Percentiles rank a stretch among this genome's conserved stretches.
Evolutionary conservation across 1,140 invertebrate species (phyloP).

Genomic region (Plutomurus gul): DNA sequence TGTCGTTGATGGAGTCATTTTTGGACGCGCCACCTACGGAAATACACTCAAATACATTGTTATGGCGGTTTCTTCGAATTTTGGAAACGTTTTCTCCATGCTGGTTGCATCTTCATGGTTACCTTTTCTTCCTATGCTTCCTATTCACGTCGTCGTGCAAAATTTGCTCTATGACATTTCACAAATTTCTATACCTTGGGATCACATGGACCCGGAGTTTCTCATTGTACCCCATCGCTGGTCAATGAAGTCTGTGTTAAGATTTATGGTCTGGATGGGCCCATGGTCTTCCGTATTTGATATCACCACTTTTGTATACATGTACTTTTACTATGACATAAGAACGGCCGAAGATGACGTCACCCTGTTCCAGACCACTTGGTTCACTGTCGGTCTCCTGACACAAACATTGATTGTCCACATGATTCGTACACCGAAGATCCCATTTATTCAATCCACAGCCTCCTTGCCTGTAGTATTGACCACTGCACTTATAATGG

Average conservation of each 20-base stretch:
- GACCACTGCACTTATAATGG: slow-evolving; percentile 36
- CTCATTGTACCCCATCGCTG: slow-evolving; percentile 30
- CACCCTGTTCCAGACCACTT: slow-evolving; percentile 23
- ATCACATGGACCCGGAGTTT: slow-evolving; percentile 41
- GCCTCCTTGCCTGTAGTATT: background rate
- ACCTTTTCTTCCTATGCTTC: slow-evolving; percentile 36
- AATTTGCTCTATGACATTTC: slow-evolving; percentile 42
- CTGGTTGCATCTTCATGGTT: slow-evolving; percentile 39
- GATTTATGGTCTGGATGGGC: slow-evolving; percentile 41
- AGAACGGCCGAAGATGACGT: background rate
- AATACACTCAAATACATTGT: slow-evolving; percentile 45
- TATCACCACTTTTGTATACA: slow-evolving; percentile 34
- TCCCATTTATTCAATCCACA: slow-evolving; percentile 37
- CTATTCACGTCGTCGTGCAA: slow-evolving; percentile 30
- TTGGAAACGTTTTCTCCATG: slow-evolving; percentile 40
- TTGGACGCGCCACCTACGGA: slow-evolving; percentile 35
- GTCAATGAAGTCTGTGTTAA: slow-evolving; percentile 39
- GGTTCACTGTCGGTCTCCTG: slow-evolving; percentile 39
- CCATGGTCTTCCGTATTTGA: slow-evolving; percentile 43
- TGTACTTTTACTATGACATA: slow-evolving; percentile 37
- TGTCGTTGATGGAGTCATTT: slow-evolving; percentile 34
- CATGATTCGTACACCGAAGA: slow-evolving; percentile 37
- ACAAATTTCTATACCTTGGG: slow-evolving; percentile 43
- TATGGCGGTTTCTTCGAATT: slow-evolving; percentile 37
- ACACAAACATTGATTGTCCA: slow-evolving; percentile 45